Conservation (phyloP, 2,888 invertebrate species). For the Coremacera marginata region DNA sequence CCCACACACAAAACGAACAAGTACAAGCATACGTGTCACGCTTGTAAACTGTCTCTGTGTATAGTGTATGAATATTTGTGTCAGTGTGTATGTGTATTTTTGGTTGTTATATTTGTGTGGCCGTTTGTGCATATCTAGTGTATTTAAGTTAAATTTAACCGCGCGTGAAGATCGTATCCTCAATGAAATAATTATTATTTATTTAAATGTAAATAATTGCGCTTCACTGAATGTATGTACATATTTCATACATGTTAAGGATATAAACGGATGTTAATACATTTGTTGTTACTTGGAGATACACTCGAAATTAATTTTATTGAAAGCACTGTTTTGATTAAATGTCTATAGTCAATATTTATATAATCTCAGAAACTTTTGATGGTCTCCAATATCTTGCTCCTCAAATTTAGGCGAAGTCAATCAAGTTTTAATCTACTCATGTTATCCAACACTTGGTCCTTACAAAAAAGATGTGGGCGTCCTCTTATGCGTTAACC, state of each 20-base stretch:
- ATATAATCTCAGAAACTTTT: no score
- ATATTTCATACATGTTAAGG: neutral
- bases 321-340: neutral
- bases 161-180: constrained; percentile 17
- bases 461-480: no score
- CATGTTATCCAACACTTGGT: no score
- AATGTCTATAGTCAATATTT: no score
- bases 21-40: neutral
- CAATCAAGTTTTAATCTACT: no score
- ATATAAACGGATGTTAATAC: neutral
- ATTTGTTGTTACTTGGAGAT: neutral
- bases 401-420: no score
- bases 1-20: neutral
- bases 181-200: constrained; percentile 21
- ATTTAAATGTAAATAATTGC: neutral
- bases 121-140: neutral
- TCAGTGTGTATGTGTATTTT: neutral
- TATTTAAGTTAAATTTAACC: constrained; percentile 17
- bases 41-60: neutral
- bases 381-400: no score
- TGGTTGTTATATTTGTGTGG: neutral
- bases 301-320: neutral
- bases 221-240: neutral
- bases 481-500: no score
- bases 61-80: neutral